Evolutionary conservation across 2,113 vertebrate species (phyloP).

Genomic region (Elephas maximus): DNA sequence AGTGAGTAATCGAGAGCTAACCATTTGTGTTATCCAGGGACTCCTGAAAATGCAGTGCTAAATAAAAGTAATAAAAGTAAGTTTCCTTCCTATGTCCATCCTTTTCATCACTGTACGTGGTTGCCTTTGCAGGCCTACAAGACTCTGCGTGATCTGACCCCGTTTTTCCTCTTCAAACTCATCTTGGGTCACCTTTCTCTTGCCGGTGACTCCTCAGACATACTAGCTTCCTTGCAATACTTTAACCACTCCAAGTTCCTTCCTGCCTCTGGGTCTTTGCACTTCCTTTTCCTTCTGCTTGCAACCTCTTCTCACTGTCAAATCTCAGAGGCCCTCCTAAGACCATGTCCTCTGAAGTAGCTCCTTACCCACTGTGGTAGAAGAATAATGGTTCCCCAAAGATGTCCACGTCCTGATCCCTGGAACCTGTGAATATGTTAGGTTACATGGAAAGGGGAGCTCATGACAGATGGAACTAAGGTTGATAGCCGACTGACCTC

Average conservation of each 20-base stretch:
- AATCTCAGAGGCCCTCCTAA: not conserved
- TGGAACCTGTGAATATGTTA: not conserved
- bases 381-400: not conserved
- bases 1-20: too few species aligned
- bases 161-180: not conserved
- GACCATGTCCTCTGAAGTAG: not conserved
- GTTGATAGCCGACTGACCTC: not conserved
- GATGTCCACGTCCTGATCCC: not conserved
- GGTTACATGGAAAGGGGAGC: not conserved
- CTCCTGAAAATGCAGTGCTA: not conserved
- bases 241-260: not conserved
- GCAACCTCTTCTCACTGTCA: not conserved
- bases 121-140: not conserved
- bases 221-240: not conserved
- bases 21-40: too few species aligned
- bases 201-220: not conserved
- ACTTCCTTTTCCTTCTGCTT: not conserved
- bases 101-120: not conserved
- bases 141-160: not conserved
- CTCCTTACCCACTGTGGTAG: not conserved
- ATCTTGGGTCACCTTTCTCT: not conserved
- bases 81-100: not conserved
- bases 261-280: not conserved
- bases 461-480: not conserved
- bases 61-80: not conserved